A percentile compares a stretch with the other conserved stretches of the same genome.
Evolutionary conservation across 2,113 vertebrate species (phyloP).

Genomic region (Australoheros scitulus): DNA sequence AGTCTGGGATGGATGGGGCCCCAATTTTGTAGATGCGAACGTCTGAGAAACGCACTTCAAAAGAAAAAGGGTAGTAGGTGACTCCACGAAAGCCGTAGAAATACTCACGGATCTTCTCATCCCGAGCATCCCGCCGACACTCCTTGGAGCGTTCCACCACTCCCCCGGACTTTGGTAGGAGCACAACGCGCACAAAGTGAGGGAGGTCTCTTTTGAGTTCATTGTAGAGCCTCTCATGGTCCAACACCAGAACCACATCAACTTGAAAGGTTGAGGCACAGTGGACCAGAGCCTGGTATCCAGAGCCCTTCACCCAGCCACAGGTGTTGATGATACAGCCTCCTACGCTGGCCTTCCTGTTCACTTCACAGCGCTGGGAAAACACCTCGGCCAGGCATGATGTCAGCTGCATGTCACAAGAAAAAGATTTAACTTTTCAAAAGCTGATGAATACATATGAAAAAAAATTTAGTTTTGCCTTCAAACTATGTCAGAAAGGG

Average conservation of each 20-base stretch:
- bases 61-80: slow-evolving; percentile 95
- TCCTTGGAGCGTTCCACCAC: slow-evolving; percentile 96
- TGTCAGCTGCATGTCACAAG: slow-evolving; percentile 81
- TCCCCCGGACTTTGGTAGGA: slow-evolving; percentile 94
- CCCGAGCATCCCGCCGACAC: slow-evolving; percentile 89
- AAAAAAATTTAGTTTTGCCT: neutral
- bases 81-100: slow-evolving; percentile 94
- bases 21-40: slow-evolving; percentile 98
- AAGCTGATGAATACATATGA: neutral
- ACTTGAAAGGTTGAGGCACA: slow-evolving; percentile 97
- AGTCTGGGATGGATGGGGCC: slow-evolving; percentile 96
- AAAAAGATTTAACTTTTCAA: neutral
- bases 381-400: slow-evolving; percentile 94
- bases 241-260: slow-evolving; percentile 95
- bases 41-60: slow-evolving; percentile 94
- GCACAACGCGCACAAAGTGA: slow-evolving; percentile 92
- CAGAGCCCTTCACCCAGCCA: slow-evolving; percentile 97
- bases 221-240: slow-evolving; percentile 97
- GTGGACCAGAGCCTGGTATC: slow-evolving; percentile 96
- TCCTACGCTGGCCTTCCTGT: slow-evolving; percentile 91
- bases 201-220: slow-evolving; percentile 95
- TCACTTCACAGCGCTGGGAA: slow-evolving; percentile 95
- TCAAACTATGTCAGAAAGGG: neutral
- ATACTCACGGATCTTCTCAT: slow-evolving; percentile 95
- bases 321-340: slow-evolving; percentile 98